Evolutionary conservation across 2,888 invertebrate genomes (phyloP).

Genomic region (Sphaeridia pumilis): DNA sequence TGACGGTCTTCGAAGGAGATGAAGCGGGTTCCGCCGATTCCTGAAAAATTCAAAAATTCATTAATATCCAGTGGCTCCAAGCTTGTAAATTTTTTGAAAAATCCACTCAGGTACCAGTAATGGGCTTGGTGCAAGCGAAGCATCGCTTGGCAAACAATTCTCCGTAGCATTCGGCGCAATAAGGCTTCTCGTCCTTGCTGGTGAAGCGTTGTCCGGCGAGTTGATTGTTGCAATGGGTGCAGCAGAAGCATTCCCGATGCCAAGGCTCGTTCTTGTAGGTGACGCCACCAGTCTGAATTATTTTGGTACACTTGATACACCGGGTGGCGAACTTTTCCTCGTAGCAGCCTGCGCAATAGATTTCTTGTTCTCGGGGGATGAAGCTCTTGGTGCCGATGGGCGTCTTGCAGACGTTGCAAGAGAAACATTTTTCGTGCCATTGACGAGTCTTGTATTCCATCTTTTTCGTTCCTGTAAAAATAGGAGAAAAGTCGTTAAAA

Average conservation of each 20-base stretch:
- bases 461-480: constrained; percentile 99
- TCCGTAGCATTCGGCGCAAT: constrained; percentile 98
- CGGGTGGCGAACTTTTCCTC: constrained; percentile 99
- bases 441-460: constrained; percentile 99
- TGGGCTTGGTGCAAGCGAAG: constrained; percentile 92
- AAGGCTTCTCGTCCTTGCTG: constrained; percentile 96
- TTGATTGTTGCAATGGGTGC: constrained; percentile 90
- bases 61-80: no score
- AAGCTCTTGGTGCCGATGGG: constrained; percentile 93
- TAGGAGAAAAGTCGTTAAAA: no score
- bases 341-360: constrained; percentile 97
- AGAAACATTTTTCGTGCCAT: constrained; percentile 99
- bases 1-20: constrained; percentile 99
- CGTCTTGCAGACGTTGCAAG: constrained; percentile 91
- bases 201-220: constrained; percentile 98
- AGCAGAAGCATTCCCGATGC: constrained; percentile 93
- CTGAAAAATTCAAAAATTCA: no score
- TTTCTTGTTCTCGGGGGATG: constrained; percentile 97
- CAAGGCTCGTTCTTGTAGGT: constrained; percentile 99
- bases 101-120: no score
- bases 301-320: constrained; percentile 98
- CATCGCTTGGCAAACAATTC: constrained; percentile 98
- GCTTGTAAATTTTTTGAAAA: no score
- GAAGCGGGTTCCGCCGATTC: constrained; percentile 95
- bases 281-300: constrained; percentile 97